Percentiles rank a stretch among this genome's conserved stretches.
Conservation (phyloP, 2,888 invertebrate species). For the Pyrocoelia pectoralis region DNA sequence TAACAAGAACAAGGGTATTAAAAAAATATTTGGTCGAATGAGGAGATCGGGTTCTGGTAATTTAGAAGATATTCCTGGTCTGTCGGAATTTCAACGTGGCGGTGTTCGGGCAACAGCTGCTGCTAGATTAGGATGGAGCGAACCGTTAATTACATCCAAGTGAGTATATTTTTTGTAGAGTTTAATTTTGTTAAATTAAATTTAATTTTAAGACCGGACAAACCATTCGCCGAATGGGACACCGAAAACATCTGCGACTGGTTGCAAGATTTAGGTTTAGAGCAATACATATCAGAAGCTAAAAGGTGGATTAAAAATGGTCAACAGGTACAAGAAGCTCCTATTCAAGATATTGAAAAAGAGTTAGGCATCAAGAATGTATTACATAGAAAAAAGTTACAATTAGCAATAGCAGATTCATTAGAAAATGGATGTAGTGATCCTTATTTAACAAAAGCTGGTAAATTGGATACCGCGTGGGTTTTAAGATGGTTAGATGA, state of each 20-base stretch:
- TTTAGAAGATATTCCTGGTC: slow-evolving; percentile 68
- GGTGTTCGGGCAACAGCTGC: slow-evolving; percentile 78
- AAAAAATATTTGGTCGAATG: slow-evolving; percentile 73
- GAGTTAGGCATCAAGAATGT: slow-evolving; percentile 84
- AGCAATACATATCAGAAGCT: slow-evolving; percentile 80
- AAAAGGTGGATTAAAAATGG: slow-evolving; percentile 86
- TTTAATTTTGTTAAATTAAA: too few species aligned
- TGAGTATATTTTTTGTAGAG: slow-evolving; percentile 40
- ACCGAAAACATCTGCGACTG: slow-evolving; percentile 82
- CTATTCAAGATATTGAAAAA: slow-evolving; percentile 86
- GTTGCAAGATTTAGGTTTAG: slow-evolving; percentile 79
- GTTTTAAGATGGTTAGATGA: slow-evolving; percentile 95
- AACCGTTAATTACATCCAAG: slow-evolving; percentile 53
- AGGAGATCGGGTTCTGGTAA: slow-evolving; percentile 75
- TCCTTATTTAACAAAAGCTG: slow-evolving; percentile 53
- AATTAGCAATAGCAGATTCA: slow-evolving; percentile 74
- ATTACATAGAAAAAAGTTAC: slow-evolving; percentile 92
- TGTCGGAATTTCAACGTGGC: slow-evolving; percentile 73
- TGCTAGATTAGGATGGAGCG: slow-evolving; percentile 71
- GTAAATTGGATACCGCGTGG: slow-evolving; percentile 78
- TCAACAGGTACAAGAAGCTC: slow-evolving; percentile 79
- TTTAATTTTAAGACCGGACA: slow-evolving; percentile 66
- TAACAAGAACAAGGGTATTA: slow-evolving; percentile 68
- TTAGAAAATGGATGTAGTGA: slow-evolving; percentile 60
- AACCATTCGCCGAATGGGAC: slow-evolving; percentile 83